Conservation (phyloP, 2,888 invertebrate species). For the Lithophane socia region DNA sequence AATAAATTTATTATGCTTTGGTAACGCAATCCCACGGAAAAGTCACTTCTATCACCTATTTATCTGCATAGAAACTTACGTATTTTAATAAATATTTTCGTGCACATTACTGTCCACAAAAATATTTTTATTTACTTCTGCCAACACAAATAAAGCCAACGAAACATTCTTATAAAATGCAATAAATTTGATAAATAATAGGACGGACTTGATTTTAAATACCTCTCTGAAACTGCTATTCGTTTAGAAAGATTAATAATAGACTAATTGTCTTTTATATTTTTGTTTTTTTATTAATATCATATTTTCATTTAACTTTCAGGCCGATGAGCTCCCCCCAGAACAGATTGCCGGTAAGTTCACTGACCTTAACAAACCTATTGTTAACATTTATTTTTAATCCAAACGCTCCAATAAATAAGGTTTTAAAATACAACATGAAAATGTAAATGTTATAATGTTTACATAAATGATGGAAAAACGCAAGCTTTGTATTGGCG, state of each 20-base stretch:
- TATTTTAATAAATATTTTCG: constrained; percentile 51
- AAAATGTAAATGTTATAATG: constrained; percentile 72
- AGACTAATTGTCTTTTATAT: constrained; percentile 9
- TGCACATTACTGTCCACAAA: constrained; percentile 38
- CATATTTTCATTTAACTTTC: constrained; percentile 77
- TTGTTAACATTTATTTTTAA: constrained; percentile 66
- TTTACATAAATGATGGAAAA: constrained; percentile 76
- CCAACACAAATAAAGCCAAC: constrained; percentile 47
- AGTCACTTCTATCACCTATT: constrained; percentile 69
- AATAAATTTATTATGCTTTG: constrained; percentile 84
- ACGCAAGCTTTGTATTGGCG: constrained; percentile 79
- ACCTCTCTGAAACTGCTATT: neutral
- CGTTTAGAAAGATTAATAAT: constrained; percentile 10
- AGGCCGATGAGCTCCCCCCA: constrained; percentile 97
- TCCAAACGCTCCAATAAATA: constrained; percentile 54
- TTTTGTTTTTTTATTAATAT: constrained; percentile 59
- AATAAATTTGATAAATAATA: constrained; percentile 32
- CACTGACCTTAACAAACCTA: constrained; percentile 65
- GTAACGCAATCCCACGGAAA: constrained; percentile 73
- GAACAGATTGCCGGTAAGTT: constrained; percentile 97
- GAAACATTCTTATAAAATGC: constrained; percentile 25
- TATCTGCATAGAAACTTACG: constrained; percentile 52
- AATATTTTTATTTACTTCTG: constrained; percentile 57
- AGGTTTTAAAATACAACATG: constrained; percentile 63
- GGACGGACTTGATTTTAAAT: constrained; percentile 14